Evolutionary conservation across 2,888 invertebrate genomes (phyloP), one percentile per base, ranked within the genome.

Genomic region (Clitarchus hookeri): DNA sequence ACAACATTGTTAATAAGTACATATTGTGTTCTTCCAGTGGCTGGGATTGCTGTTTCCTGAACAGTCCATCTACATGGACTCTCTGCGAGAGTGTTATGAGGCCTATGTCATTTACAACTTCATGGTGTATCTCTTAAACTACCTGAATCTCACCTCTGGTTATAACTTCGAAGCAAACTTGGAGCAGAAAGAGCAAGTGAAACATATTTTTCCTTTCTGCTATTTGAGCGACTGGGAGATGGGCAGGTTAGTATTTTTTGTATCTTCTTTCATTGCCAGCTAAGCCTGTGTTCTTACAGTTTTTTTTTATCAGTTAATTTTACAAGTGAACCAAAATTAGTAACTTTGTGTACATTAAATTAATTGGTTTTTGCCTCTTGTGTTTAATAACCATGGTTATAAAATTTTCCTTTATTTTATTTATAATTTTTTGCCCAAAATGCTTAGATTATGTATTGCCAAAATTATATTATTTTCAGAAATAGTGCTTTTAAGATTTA

Each of bases 41-140:
- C 93, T 98, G 89, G 98, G 98, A 4, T 92, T 99, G 88, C 93
- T 96, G 85, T 98, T 97, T 91, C 97, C 98, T 0, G 94, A 95
- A 89, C 95, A 96, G 89, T 97, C 98, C 79, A 97, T 99, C 89
- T 98, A 98, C 91, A 95, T 98, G 90, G 98, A 99, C 91, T 97
- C 97, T 89, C 91, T 97, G 85, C 93, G 98, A 91, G 98, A 99
- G 93, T 98, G 98, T 91, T 99, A 98, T 91, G 99, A 99, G 92
- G 98, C 98, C 0, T 99, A 98, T 93, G 98, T 98, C 4, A 98
- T 99, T 90, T 98, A 99, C 91, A 98, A 98, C 93, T 99, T 99
- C 91, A 98, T 98, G 98, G 96, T 96, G 90, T 99, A 97, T 91
- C 93, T 99, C 89, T 92, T 98, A 87, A 97, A 97, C 91, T 99